phyloP scores from a whole-genome alignment of 1,140 invertebrate species.

The Uloborus diversus region DNA sequence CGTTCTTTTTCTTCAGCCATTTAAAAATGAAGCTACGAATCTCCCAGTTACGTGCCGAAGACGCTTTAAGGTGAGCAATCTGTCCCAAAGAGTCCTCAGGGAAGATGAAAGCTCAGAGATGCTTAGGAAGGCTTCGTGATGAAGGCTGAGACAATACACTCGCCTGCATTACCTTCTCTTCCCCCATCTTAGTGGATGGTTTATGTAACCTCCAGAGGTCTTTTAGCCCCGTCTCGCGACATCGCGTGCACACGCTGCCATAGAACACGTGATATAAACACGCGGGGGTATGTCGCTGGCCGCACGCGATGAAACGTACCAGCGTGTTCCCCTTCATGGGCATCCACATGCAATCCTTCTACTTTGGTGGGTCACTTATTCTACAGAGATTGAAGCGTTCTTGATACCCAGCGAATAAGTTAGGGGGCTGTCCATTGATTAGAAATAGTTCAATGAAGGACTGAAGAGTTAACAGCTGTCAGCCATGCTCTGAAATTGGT shows the following conservation, averaged over 20 bases:
- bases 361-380: conserved; percentile 27
- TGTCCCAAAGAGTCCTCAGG: neutral
- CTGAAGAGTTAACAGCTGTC: neutral
- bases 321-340: neutral
- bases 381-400: conserved; percentile 12
- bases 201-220: conserved; percentile 26
- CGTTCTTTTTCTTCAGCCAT: neutral
- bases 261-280: conserved; percentile 13
- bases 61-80: conserved; percentile 13
- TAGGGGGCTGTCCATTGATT: conserved; percentile 4
- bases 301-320: conserved; percentile 5
- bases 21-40: conserved; percentile 9
- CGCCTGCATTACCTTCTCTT: conserved; percentile 3
- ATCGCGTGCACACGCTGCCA: conserved; percentile 18
- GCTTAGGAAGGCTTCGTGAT: conserved; percentile 17
- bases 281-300: conserved; percentile 10
- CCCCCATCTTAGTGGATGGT: conserved; percentile 21
- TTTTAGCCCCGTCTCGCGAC: conserved; percentile 32
- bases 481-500: too few species aligned
- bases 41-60: conserved; percentile 20
- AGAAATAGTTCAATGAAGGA: neutral
- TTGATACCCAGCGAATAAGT: conserved; percentile 5
- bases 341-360: conserved; percentile 41
- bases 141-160: conserved; percentile 25
- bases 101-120: neutral